These are phyloP conservation scores for Acropternis orthonyx DNA, from an alignment of 2,797 vertebrate species.

Conservation along the genomic window DNA sequence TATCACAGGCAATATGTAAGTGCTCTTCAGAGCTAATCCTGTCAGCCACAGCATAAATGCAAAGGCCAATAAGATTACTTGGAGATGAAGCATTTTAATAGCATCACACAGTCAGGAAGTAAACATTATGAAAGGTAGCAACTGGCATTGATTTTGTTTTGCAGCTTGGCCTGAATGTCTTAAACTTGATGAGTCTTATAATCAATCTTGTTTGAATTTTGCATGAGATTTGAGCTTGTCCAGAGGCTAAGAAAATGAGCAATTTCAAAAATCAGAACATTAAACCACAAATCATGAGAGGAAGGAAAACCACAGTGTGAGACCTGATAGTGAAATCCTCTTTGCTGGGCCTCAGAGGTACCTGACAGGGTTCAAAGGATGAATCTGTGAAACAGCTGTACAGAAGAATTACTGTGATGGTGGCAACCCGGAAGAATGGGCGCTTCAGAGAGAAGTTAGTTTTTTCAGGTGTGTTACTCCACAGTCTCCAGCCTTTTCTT, in stretches of 20 bases:
- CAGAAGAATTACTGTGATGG: neutral
- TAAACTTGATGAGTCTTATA: conserved; percentile 15
- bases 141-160: conserved; percentile 49
- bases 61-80: conserved; percentile 29
- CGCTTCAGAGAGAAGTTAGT: neutral
- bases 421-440: neutral
- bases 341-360: neutral
- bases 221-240: neutral
- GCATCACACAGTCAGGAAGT: conserved; percentile 50
- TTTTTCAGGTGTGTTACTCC: neutral
- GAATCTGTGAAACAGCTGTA: neutral
- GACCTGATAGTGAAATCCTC: neutral
- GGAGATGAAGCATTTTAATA: conserved; percentile 28
- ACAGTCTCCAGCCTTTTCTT: neutral
- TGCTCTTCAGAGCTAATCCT: conserved; percentile 47
- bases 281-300: neutral
- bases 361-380: neutral
- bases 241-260: neutral
- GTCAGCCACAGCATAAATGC: neutral
- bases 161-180: neutral
- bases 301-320: neutral
- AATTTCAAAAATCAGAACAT: neutral
- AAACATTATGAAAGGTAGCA: conserved; percentile 47
- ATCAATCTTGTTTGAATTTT: conserved; percentile 42
- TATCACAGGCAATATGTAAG: conserved; percentile 31